Evolutionary conservation across 2,888 invertebrate species (phyloP).

Genomic region (Ectropis crepuscularia): DNA sequence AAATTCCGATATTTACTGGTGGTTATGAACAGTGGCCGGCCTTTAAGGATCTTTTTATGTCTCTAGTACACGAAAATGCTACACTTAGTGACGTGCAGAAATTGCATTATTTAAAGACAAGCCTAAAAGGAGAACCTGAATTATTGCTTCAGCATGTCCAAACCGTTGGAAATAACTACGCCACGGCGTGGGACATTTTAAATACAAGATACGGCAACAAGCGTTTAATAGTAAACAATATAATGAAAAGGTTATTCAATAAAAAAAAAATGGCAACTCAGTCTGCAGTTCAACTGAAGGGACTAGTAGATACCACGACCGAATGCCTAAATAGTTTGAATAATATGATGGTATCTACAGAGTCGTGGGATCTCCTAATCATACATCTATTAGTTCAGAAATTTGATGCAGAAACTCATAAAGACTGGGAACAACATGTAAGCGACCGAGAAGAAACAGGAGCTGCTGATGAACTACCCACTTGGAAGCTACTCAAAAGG

Average conservation of each 20-base stretch:
- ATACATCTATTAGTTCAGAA: too few species aligned
- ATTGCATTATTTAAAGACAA: too few species aligned
- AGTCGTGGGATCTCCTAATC: too few species aligned
- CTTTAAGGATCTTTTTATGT: too few species aligned
- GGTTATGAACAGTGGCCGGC: background rate
- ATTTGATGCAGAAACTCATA: too few species aligned
- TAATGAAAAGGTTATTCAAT: constrained; percentile 1
- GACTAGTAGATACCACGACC: background rate
- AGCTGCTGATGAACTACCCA: too few species aligned
- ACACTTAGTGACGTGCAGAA: too few species aligned
- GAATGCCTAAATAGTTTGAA: constrained; percentile 2
- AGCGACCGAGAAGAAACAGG: too few species aligned
- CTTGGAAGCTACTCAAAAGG: constrained; percentile 30
- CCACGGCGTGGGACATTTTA: background rate
- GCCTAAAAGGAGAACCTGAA: background rate
- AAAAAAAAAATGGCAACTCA: background rate
- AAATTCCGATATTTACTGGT: background rate
- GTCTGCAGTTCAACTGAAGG: too few species aligned
- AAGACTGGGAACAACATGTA: too few species aligned
- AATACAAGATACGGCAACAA: constrained; percentile 5
- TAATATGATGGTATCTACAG: background rate
- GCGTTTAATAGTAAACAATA: constrained; percentile 70
- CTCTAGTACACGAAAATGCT: too few species aligned
- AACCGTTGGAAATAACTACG: background rate
- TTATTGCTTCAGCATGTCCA: background rate